Conservation (phyloP, 2,797 vertebrate species). For the Falco concolor region DNA sequence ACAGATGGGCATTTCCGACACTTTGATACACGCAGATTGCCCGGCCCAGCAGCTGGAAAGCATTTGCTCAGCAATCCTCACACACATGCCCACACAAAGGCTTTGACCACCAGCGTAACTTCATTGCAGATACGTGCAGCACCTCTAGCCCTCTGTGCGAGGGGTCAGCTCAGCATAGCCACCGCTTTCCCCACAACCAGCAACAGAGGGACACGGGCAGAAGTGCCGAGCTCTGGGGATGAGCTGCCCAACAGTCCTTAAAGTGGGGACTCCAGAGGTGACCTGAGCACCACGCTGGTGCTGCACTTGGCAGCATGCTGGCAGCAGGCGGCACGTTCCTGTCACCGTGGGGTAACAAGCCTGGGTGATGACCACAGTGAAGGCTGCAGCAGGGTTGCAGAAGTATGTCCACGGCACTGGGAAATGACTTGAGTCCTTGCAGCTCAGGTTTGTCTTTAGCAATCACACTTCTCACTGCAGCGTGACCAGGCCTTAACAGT, state of each 20-base stretch:
- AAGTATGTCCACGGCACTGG: not conserved
- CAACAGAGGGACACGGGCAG: accelerated
- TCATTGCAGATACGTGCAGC: not conserved
- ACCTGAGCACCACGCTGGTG: accelerated
- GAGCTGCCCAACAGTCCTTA: not conserved
- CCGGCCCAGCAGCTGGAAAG: not conserved
- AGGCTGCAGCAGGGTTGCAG: not conserved
- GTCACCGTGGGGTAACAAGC: not conserved
- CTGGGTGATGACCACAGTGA: not conserved
- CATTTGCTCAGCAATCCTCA: not conserved
- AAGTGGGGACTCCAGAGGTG: not conserved
- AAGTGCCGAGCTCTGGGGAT: not conserved
- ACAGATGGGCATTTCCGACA: not conserved
- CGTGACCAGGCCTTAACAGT: accelerated
- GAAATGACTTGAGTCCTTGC: not conserved
- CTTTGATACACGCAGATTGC: not conserved
- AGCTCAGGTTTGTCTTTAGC: not conserved
- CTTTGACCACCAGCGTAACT: accelerated
- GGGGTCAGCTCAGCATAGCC: not conserved
- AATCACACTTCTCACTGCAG: accelerated
- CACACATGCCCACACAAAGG: no score
- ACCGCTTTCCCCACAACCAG: accelerated
- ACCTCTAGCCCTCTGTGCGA: not conserved
- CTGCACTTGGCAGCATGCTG: accelerated
- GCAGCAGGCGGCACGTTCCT: not conserved